Percentiles rank a stretch among this genome's conserved stretches.
phyloP scores from a whole-genome alignment of 2,888 invertebrate genomes.

The Argynnis bischoffii region DNA sequence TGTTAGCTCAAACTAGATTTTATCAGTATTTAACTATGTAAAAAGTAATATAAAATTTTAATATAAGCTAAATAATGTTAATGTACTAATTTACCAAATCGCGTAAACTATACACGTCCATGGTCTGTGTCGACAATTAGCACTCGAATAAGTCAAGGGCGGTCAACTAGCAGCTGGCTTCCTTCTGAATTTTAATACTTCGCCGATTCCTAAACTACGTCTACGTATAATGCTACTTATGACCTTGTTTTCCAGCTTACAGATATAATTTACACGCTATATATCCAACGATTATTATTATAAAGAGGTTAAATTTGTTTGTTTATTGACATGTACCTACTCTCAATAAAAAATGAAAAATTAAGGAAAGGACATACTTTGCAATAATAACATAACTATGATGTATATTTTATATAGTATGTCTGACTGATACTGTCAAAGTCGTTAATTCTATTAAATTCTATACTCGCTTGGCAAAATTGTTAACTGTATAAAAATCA shows the following conservation, averaged over 20 bases:
- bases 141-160: constrained; percentile 66
- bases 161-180: constrained; percentile 68
- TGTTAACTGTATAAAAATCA: too few species aligned
- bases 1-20: too few species aligned
- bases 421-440: too few species aligned
- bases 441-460: too few species aligned
- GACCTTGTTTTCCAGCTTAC: not conserved
- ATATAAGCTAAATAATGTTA: constrained; percentile 3
- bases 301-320: too few species aligned
- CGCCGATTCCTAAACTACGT: constrained; percentile 58
- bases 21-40: not conserved
- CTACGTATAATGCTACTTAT: constrained; percentile 39
- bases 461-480: too few species aligned
- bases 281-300: not conserved
- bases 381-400: too few species aligned
- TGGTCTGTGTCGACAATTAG: constrained; percentile 25
- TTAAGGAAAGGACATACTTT: too few species aligned
- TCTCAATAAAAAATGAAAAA: not conserved
- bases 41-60: not conserved
- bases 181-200: constrained; percentile 68
- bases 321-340: not conserved
- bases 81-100: constrained; percentile 16
- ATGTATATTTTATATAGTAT: too few species aligned
- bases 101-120: constrained; percentile 14
- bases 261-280: not conserved